Base-by-base conservation (phyloP, 2,797 vertebrate species). In the Crypturellus tataupa region DNA sequence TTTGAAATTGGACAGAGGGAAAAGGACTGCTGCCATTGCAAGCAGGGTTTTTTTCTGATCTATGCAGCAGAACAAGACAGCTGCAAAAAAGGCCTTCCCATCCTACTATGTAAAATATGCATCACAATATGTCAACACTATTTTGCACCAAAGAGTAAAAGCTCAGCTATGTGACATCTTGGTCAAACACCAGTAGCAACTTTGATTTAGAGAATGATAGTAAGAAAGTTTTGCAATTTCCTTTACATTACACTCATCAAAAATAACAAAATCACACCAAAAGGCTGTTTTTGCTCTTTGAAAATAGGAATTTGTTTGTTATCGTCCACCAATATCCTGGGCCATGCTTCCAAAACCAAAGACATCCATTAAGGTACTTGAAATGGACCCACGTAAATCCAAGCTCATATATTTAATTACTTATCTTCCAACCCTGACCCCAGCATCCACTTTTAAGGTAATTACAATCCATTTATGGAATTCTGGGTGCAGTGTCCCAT, bases 381-480 rank as follows among this genome's bases (percentile, higher is more conserved):
- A 87, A 93, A 73, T 14, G 10, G 85, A 56, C 13, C 5, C 73
- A 80, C 79, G 79, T 56, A 85, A 82, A 79, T 1, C 10, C 85
- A 91, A 87, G n/a, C 70, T 78, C 51, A 81, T 67, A 31, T n/a
- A 69, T 58, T 87, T 83, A 80, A 89, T 76, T 90, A 85, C 33
- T 59, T 58, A 53, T 46, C 16, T 79, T 71, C 71, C 79, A 79
- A 70, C 46, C 67, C 27, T 35, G 56, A 90, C 42, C 75, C 23
- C 65, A 33, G 60, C 55, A 55, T 81, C 18, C 46, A 80, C 92
- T 94, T 70, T 68, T 75, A 91, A 90, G 77, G 86, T 80, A 56
- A 70, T 46, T 87, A 29, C 20, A 20, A 87, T 35, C 70, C 4
- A 3, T 76, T 70, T 56, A 72, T 20, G 49, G 89, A 84, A 7